Evolutionary conservation across 2,797 vertebrate species (phyloP).

Genomic region (Hapalemur alaotrensis): DNA sequence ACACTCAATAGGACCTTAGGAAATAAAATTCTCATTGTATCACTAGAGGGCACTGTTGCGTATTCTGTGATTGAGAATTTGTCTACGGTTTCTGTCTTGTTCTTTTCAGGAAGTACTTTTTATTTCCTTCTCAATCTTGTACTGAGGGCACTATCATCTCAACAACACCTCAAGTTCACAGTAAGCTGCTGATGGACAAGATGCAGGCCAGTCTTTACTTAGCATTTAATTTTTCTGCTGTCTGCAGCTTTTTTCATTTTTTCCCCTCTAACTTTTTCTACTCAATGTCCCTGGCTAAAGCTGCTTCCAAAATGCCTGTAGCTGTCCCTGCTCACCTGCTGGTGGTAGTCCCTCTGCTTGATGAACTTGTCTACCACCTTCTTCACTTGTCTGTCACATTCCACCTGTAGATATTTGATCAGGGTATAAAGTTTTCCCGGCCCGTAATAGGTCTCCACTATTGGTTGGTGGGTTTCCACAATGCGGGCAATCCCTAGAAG

Average conservation of each 20-base stretch:
- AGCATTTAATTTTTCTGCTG: neutral
- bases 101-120: neutral
- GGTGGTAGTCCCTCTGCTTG: conserved; percentile 94
- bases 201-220: neutral
- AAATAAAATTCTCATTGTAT: neutral
- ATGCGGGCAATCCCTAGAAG: conserved; percentile 94
- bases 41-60: neutral
- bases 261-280: neutral
- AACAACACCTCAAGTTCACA: neutral
- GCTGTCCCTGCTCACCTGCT: conserved; percentile 88
- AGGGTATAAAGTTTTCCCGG: conserved; percentile 94
- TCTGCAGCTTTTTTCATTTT: neutral
- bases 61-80: neutral
- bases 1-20: neutral
- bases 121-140: neutral
- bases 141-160: neutral
- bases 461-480: conserved; percentile 97
- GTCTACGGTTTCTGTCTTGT: neutral
- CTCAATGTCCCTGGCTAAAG: neutral
- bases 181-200: neutral
- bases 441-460: conserved; percentile 98
- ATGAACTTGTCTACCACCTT: conserved; percentile 97
- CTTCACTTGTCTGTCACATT: conserved; percentile 95
- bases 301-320: neutral
- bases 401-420: conserved; percentile 95